A percentile compares a stretch with the other conserved stretches of the same genome.
phyloP scores from a whole-genome alignment of 2,888 invertebrate species.

The Agrypnus murinus region DNA sequence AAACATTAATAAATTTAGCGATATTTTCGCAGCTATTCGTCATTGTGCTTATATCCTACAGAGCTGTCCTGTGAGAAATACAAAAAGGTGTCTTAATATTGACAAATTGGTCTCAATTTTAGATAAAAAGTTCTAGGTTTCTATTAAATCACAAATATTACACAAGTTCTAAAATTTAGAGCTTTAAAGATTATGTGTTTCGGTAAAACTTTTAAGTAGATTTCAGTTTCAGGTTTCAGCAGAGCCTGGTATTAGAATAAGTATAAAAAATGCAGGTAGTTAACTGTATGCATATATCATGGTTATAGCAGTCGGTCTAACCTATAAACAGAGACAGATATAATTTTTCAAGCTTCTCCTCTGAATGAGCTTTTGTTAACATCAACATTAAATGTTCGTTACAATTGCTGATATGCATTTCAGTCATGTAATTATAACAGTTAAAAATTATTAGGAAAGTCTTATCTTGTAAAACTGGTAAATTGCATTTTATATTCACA shows the following conservation, averaged over 20 bases:
- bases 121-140: neutral
- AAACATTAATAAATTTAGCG: constrained; percentile 9
- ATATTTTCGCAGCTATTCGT: constrained; percentile 11
- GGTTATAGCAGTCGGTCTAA: constrained; percentile 13
- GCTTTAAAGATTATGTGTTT: neutral
- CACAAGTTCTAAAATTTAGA: neutral
- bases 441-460: no score
- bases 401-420: neutral
- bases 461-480: no score
- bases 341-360: constrained; percentile 26
- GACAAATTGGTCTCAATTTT: constrained; percentile 1
- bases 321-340: constrained; percentile 17
- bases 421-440: neutral
- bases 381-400: no score
- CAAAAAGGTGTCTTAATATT: constrained; percentile 8
- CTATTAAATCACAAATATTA: neutral
- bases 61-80: constrained; percentile 1
- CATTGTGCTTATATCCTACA: constrained; percentile 9
- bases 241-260: constrained; percentile 12
- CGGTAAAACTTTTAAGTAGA: constrained; percentile 12
- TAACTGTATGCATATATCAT: neutral
- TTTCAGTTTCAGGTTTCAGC: constrained; percentile 11
- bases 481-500: no score
- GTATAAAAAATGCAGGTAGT: constrained; percentile 31
- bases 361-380: constrained; percentile 3